Evolutionary conservation across 2,888 invertebrate species (phyloP), one percentile per base, ranked within the genome.

Genomic region (Pheosia tremula): DNA sequence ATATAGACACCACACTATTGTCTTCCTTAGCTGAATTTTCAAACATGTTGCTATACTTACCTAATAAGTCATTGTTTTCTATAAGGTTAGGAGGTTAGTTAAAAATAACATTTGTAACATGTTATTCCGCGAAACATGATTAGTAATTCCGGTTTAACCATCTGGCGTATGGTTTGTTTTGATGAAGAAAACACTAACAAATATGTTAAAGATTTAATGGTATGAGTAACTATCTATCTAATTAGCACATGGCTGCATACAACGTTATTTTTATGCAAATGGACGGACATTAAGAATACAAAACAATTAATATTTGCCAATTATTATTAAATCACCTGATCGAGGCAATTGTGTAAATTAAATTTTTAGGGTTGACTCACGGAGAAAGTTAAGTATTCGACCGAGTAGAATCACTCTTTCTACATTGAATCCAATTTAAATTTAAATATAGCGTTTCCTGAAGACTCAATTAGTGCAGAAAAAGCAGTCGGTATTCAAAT

Each of bases 1-100:
- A 74, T 73, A 77, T 79, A 76, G 78, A 77, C 72, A 74, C 67
- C 38, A 38, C 62, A 39, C 62, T 58, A 60, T 60, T 65, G 64
- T 63, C 68, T 69, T 64, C 60, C 62, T 61, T 67, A 74, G 5
- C 6, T n/a, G 37, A 53, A 37, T 53, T 37, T 53, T 53, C 24
- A 50, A 24, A 24, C 4, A 11, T 10, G 24, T 24, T 24, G 24
- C 24, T 24, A 24, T 50, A 10, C 37, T 11, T 37, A 36, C 24
- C 53, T 53, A 53, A 53, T 37, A 53, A 55, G 39, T 55, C 38
- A 55, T 55, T 55, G 13, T 11, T 55, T 39, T 13, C 7, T 13
- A 55, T 39, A 55, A 75, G 73, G 71, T 73, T 71, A 61, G 43
- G 57, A 75, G 63, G 65, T 73, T 62, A 65, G 65, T 69, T 62